Base-by-base conservation (phyloP, 2,113 vertebrate species). In the Apus apus region DNA sequence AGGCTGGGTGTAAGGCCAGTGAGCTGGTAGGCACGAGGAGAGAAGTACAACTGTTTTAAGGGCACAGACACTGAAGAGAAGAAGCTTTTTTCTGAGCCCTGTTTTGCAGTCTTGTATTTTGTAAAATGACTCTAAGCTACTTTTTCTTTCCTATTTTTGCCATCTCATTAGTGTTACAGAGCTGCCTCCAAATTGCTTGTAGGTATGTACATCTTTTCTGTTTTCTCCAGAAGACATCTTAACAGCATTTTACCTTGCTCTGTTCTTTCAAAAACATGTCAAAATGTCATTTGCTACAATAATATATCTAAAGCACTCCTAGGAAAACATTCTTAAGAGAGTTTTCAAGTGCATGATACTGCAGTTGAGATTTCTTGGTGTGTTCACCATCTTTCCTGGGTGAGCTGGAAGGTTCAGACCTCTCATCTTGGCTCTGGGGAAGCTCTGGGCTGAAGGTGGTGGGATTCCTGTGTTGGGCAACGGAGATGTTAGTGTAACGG, bases 331-430 rank as follows among this genome's bases (percentile, higher is more conserved):
- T 27, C 66, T 70, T 85, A 74, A 34, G 75, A 18, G 5, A 23
- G 9, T 82, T 58, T 87, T 76, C 36, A 57, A 46, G 54, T 9
- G 29, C 30, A 15, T 68, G 75, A 70, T 65, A 16, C 4, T 22
- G 43, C 57, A 15, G 40, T 32, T 93, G 79, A 30, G 32, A 72
- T 93, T 90, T 96, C 94, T 90, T 88, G 6, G 79, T 36, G 11
- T 16, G 21, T 72, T 64, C 38, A 25, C 9, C 60, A 3, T 21
- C 83, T 46, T 20, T 34, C 15, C 40, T 50, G 45, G n/a, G 29
- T 0, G 20, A 46, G 40, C 48, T 77, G 80, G 40, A 40, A 66
- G 57, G 18, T 15, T 65, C 58, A 67, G 21, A 56, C 1, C 53
- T 61, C 53, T 53, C 62, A 5, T 46, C 58, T 11, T 1, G 20